These are phyloP conservation scores for Adrianichthys oophorus DNA, from an alignment of 2,797 vertebrate genomes.

Conservation along the genomic window DNA sequence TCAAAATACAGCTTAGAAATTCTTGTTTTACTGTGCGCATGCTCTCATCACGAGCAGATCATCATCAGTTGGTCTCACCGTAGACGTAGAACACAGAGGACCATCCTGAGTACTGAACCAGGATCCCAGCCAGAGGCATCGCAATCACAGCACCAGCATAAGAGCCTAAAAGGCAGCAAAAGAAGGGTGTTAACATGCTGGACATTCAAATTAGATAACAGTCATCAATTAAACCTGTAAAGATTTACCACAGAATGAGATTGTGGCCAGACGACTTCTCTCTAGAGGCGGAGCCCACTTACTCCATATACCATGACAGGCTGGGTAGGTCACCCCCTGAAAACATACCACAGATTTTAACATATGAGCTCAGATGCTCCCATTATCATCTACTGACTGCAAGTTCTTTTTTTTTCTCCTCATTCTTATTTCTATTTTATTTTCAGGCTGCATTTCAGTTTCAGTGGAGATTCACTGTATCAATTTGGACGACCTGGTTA, in stretches of 20 bases:
- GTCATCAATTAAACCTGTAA: no score
- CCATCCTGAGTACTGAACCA: slow-evolving; percentile 97
- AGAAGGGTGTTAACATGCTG: background rate
- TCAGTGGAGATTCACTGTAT: slow-evolving; percentile 1
- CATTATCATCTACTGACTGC: no score
- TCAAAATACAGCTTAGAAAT: slow-evolving; percentile 3
- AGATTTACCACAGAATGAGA: slow-evolving; percentile 92
- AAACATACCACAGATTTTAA: slow-evolving; percentile 23
- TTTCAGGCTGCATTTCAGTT: background rate
- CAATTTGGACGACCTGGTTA: slow-evolving; percentile 1
- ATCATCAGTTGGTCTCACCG: slow-evolving; percentile 76
- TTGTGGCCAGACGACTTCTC: slow-evolving; percentile 93
- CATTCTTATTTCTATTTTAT: background rate
- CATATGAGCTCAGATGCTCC: no score
- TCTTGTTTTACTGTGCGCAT: background rate
- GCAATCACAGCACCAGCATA: slow-evolving; percentile 95
- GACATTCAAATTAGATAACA: no score
- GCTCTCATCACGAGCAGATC: background rate
- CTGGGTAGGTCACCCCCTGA: slow-evolving; percentile 96
- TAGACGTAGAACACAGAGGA: slow-evolving; percentile 96
- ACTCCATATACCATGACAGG: slow-evolving; percentile 97
- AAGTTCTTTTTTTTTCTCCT: no score
- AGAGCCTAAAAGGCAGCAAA: slow-evolving; percentile 78
- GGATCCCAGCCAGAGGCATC: slow-evolving; percentile 92
- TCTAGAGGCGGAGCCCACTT: slow-evolving; percentile 97